Evolutionary conservation across 2,888 invertebrate genomes (phyloP).

Genomic region (Andrena bucephala): DNA sequence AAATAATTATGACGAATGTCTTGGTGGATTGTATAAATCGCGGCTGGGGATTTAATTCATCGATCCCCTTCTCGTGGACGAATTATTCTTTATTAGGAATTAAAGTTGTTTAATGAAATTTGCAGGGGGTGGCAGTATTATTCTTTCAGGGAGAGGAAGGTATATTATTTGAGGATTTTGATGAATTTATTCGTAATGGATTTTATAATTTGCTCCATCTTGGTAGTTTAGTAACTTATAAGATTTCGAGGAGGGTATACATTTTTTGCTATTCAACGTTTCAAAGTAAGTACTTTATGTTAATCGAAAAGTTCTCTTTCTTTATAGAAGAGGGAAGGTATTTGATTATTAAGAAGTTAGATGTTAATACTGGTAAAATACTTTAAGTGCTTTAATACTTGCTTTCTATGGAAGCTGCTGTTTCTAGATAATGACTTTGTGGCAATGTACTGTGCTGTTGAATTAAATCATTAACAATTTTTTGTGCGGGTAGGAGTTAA

Average conservation of each 20-base stretch:
- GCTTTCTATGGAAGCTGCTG: too few relatives aligned
- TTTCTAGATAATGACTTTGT: too few relatives aligned
- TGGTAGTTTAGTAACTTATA: background rate
- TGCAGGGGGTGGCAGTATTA: background rate
- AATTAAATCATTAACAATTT: too few relatives aligned
- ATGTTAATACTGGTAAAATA: background rate
- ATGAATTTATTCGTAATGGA: conserved; percentile 8
- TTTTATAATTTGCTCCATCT: background rate
- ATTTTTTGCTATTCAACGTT: background rate
- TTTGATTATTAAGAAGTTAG: background rate
- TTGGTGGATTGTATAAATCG: conserved; percentile 3
- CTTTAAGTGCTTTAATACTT: too few relatives aligned
- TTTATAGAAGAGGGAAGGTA: background rate
- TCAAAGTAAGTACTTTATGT: background rate
- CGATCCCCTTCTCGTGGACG: conserved; percentile 19
- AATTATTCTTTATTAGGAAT: conserved; percentile 29
- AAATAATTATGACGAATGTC: conserved; percentile 51
- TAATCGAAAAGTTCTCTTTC: background rate
- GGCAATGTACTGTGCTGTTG: too few relatives aligned
- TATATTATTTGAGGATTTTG: conserved; percentile 3
- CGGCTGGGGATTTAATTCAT: conserved; percentile 6
- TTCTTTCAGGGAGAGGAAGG: background rate
- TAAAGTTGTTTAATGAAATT: conserved; percentile 26
- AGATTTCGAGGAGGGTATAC: background rate
- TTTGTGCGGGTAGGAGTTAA: too few relatives aligned